Evolutionary conservation across 2,888 invertebrate species (phyloP), one percentile per base, ranked within the genome.

Genomic region (Mythimna pallens): DNA sequence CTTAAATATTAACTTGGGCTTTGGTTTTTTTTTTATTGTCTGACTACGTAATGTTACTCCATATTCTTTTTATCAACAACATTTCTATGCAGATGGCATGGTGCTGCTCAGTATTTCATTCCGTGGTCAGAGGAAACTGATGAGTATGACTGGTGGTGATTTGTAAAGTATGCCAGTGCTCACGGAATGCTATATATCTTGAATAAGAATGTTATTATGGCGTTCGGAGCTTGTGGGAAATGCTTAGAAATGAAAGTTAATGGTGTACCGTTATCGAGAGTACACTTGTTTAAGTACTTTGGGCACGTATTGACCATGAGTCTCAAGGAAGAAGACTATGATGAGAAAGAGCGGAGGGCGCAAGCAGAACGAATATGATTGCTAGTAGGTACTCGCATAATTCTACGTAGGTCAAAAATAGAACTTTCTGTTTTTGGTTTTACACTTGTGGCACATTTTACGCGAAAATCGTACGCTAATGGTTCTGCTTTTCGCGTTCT

Each of bases 1-100:
- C 40, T 58, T 66, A 12, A 58, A 66, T 76, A 58, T 22, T 65
- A 57, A 76, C 40, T 34, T 50, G 10, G 36, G 20, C 40, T 65
- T 76, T 22, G 7, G 14, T 5, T 20, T 76, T 65, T 50, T 55
- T 47, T 50, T 17, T 43, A 10, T 36, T 40, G 57, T 76, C 20
- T 40, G 5, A 22, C n/a, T 25, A 36, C 3, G 20, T 61, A 54
- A 17, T 34, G 34, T 55, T 14, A 17, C 25, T 20, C 20, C 8
- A 40, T 40, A 22, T 61, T 73, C 12, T 34, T 30, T 40, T 58
- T 55, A 0, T 47, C 47, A 52, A 52, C n/a, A 52, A 52, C 9
- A n/a, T 52, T 20, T 17, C 50, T 52, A 52, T 52, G 50, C 20
- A n/a, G n/a, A 52, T 52, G 50, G n/a, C 20, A 50, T 17, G 50